Conservation (phyloP, 2,797 vertebrate species). For the Thunnus albacares region DNA sequence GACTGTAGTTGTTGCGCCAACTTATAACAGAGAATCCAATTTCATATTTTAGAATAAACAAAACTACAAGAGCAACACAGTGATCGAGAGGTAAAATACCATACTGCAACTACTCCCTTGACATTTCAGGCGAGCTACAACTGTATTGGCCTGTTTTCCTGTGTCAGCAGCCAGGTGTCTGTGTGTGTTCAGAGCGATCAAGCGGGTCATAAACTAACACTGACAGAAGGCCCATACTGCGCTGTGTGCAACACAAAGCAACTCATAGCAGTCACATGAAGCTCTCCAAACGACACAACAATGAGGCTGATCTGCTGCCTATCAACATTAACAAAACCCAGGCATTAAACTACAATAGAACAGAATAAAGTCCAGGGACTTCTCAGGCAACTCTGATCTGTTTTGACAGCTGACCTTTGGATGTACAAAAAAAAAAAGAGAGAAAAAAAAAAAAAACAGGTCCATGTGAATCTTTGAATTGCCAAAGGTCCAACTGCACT, state of each 20-base stretch:
- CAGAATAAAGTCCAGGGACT: not conserved
- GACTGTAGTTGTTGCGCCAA: not conserved
- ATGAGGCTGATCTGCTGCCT: conserved; percentile 50
- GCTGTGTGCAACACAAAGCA: conserved; percentile 66
- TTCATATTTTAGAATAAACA: not conserved
- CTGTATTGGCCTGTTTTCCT: conserved; percentile 10
- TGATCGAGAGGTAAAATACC: not conserved
- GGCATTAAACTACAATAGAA: conserved; percentile 14
- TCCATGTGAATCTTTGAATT: not conserved
- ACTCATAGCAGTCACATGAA: conserved; percentile 71
- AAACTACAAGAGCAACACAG: not conserved
- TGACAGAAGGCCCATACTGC: conserved; percentile 48
- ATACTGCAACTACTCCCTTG: not conserved
- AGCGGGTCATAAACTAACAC: conserved; percentile 38
- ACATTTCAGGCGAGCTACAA: not conserved
- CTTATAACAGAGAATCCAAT: not conserved
- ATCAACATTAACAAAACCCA: conserved; percentile 50
- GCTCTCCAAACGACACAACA: conserved; percentile 71
- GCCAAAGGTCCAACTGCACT: not conserved
- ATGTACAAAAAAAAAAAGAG: not conserved
- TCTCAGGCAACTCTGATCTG: not conserved
- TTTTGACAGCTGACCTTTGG: conserved; percentile 22
- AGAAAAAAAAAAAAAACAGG: not conserved
- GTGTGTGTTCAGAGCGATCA: conserved; percentile 16
- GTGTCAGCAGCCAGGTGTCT: conserved; percentile 35